Evolutionary conservation across 2,888 invertebrate genomes (phyloP).

Genomic region (Pheosia gnoma): DNA sequence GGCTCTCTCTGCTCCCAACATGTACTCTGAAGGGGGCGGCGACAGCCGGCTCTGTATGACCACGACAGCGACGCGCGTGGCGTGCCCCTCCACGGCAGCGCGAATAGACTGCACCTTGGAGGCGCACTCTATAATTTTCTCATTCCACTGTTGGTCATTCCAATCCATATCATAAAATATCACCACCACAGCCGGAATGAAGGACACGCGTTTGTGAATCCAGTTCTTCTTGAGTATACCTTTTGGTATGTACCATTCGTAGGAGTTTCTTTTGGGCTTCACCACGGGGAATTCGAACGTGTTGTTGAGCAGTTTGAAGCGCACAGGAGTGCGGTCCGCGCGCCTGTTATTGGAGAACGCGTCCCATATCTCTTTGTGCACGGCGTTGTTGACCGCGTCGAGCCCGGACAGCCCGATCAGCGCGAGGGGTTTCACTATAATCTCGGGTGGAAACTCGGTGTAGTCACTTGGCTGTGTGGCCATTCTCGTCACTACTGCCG

Average conservation of each 20-base stretch:
- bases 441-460: constrained; percentile 91
- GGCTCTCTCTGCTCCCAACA: constrained; percentile 94
- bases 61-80: constrained; percentile 92
- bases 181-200: constrained; percentile 96
- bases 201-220: constrained; percentile 96
- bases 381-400: constrained; percentile 91
- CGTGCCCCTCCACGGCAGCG: constrained; percentile 88
- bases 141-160: constrained; percentile 97
- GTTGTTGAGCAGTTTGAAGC: constrained; percentile 91
- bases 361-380: constrained; percentile 97
- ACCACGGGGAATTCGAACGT: constrained; percentile 94
- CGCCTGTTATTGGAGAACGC: constrained; percentile 93
- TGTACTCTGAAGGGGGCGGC: constrained; percentile 91
- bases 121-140: constrained; percentile 97
- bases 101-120: constrained; percentile 93
- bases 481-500: constrained; percentile 59
- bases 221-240: constrained; percentile 97
- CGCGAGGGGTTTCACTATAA: constrained; percentile 92
- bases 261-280: constrained; percentile 94
- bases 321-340: constrained; percentile 91
- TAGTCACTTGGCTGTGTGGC: constrained; percentile 83
- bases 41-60: constrained; percentile 94
- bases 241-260: constrained; percentile 97
- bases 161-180: constrained; percentile 99
- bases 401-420: constrained; percentile 95